phyloP scores from a whole-genome alignment of 2,797 vertebrate species.

The Pyrocephalus nanus region DNA sequence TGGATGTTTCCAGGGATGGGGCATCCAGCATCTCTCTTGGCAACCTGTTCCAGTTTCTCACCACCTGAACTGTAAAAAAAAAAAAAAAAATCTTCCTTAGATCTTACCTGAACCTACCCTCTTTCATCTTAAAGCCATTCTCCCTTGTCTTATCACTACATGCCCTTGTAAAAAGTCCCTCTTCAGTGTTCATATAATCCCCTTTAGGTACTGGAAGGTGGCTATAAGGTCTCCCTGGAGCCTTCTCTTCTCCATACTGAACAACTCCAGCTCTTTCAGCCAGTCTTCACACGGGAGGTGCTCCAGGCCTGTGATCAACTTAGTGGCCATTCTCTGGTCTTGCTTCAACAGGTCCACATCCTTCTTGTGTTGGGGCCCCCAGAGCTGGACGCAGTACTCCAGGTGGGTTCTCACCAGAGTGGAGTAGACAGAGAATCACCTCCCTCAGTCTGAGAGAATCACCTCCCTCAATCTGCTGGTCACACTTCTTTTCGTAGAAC shows the following conservation, averaged over 20 bases:
- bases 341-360: accelerated
- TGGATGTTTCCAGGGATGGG: not conserved
- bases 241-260: not conserved
- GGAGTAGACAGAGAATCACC: not conserved
- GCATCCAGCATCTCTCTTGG: not conserved
- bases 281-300: not conserved
- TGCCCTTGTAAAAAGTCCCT: not conserved
- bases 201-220: not conserved
- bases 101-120: not conserved
- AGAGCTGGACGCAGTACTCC: not conserved
- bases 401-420: not conserved
- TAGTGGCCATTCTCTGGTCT: not conserved
- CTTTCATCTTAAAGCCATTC: not conserved
- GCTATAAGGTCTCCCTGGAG: not conserved
- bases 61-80: not conserved
- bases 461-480: not conserved
- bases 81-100: not conserved
- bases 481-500: not conserved
- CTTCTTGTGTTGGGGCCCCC: not conserved
- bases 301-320: not conserved
- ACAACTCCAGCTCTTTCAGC: not conserved
- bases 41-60: not conserved
- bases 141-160: not conserved
- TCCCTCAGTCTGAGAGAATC: not conserved
- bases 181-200: not conserved